Evolutionary conservation across 2,797 vertebrate genomes (phyloP), one percentile per base, ranked within the genome.

Genomic region (Esox masquinongy): DNA sequence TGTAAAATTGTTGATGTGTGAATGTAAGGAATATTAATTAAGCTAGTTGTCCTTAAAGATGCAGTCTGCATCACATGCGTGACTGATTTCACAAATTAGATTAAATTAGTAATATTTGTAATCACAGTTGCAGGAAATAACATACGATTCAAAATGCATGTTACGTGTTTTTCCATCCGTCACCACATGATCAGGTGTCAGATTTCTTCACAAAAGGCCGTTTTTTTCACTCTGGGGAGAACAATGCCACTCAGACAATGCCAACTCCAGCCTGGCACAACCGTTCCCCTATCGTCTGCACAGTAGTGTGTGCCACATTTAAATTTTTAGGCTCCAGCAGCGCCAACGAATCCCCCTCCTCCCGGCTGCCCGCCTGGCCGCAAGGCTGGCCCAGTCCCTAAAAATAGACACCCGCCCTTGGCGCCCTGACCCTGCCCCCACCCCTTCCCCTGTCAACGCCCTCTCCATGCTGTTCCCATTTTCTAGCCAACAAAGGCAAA

Each of bases 401-500:
- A 19, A 74, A 84, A 34, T 16, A 53, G 76, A 36, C 75, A 78
- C 76, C 73, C 64, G 49, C 74, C 74, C 29, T 72, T 73, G 1
- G 16, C 72, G 61, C 75, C 83, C 79, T 75, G 77, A 69, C 69
- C 82, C 81, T 63, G 12, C 3, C 74, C 67, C 64, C 66, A 24
- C 56, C 56, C 56, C 56, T 17, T 61, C 56, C 56, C 56, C 22
- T 19, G 61, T 64, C 80, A 68, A 67, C 76, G 66, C 78, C 84
- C 80, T 77, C 76, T 76, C 75, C 75, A 79, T 70, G 67, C 79
- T 83, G 79, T 69, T 77, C 74, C 77, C 70, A 82, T 79, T 82
- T 80, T 84, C 75, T 77, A 17, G 76, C 80, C 84, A 82, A 85
- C 81, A 77, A 69, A 81, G 78, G 78, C 73, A 80, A 69, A 69